phyloP scores from a whole-genome alignment of 2,113 vertebrate genomes.

The Actinemys pallida region DNA sequence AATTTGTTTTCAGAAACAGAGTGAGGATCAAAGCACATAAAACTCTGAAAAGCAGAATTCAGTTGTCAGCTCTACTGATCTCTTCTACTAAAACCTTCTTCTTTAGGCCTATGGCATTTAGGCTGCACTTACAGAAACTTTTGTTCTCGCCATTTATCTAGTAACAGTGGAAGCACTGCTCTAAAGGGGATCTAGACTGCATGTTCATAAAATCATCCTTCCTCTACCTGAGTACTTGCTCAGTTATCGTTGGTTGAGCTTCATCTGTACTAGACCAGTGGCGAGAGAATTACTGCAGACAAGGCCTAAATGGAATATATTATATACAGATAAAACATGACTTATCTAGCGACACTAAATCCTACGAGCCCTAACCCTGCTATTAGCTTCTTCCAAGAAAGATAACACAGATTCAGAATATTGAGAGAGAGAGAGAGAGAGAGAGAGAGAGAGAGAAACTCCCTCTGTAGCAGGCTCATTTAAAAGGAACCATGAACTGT shows the following conservation, averaged over 20 bases:
- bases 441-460: not conserved
- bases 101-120: not conserved
- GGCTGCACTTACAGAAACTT: accelerated
- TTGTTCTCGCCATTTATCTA: not conserved
- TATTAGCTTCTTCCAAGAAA: not conserved
- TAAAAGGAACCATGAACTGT: not conserved
- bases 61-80: not conserved
- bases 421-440: not conserved
- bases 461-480: not conserved
- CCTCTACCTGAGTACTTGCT: accelerated
- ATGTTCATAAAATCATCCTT: not conserved
- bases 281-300: not conserved
- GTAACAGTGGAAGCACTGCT: not conserved
- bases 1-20: not conserved
- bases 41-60: not conserved
- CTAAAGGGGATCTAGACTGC: accelerated
- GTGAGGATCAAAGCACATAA: not conserved
- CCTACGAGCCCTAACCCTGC: not conserved
- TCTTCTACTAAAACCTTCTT: not conserved
- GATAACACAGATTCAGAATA: not conserved
- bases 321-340: not conserved
- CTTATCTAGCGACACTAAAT: not conserved
- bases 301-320: not conserved
- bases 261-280: accelerated
- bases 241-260: not conserved